These are phyloP conservation scores for Sceloporus tristichus DNA, from an alignment of 2,113 vertebrate species.

Conservation along the genomic window DNA sequence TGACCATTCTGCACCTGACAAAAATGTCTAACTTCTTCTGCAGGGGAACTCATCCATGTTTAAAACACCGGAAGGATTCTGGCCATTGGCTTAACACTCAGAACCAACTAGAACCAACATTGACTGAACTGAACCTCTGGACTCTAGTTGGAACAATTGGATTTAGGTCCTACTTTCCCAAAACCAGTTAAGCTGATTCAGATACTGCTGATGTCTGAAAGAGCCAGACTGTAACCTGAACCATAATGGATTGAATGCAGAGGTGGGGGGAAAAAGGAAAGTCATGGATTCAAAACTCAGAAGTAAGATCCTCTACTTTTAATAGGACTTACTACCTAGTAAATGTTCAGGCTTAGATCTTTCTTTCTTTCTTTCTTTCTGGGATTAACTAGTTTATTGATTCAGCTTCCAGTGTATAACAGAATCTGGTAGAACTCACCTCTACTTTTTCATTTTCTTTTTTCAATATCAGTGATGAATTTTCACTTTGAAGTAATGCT, in stretches of 20 bases:
- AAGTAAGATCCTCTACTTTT: neutral
- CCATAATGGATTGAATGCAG: no score
- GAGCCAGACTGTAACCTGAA: neutral
- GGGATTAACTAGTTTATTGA: neutral
- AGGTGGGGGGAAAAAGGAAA: no score
- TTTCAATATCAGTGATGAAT: conserved; percentile 82
- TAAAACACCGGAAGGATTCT: no score
- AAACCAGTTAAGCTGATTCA: neutral
- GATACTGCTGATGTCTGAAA: neutral
- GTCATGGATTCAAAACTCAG: neutral
- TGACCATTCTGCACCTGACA: no score
- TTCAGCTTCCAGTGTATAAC: conserved; percentile 8
- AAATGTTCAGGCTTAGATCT: neutral
- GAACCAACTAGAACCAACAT: no score
- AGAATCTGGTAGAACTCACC: conserved; percentile 74
- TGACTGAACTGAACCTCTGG: no score
- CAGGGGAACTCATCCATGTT: no score
- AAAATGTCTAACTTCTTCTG: no score
- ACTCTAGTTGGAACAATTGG: no score
- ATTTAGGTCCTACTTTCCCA: neutral
- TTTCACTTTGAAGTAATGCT: conserved; percentile 80
- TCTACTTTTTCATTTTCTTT: conserved; percentile 76
- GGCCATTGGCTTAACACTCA: no score
- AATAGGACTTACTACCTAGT: neutral
- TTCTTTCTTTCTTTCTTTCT: neutral